Percentiles rank a stretch among this genome's conserved stretches.
phyloP scores from a whole-genome alignment of 2,113 vertebrate genomes.

The Canis aureus region DNA sequence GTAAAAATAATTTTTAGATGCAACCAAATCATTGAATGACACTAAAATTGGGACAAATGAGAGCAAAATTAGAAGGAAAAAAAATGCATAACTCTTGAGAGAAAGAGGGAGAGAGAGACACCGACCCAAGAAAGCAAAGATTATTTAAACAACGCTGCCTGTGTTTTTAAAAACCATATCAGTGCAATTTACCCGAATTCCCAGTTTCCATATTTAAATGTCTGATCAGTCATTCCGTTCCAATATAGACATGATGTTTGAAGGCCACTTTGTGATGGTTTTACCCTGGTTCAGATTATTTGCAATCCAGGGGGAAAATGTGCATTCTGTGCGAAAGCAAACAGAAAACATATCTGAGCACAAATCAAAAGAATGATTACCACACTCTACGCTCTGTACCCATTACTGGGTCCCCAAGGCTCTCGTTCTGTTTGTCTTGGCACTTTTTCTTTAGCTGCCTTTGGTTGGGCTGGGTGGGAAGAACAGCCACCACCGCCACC shows the following conservation, averaged over 20 bases:
- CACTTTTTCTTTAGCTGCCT: constrained; percentile 82
- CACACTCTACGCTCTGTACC: constrained; percentile 56
- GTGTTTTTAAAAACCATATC: not conserved
- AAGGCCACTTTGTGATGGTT: constrained; percentile 83
- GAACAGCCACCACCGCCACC: not conserved
- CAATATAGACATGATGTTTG: constrained; percentile 71
- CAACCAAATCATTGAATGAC: not conserved
- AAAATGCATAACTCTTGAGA: not conserved
- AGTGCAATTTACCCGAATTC: constrained; percentile 61
- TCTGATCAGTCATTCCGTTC: constrained; percentile 72
- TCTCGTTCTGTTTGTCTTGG: constrained; percentile 84
- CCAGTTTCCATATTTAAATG: constrained; percentile 65
- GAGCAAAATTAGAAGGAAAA: not conserved
- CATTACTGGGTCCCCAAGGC: constrained; percentile 82
- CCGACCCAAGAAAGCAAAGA: constrained; percentile 61
- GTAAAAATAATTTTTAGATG: constrained; percentile 15
- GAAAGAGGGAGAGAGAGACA: not conserved
- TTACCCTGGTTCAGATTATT: constrained; percentile 85
- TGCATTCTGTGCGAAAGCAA: constrained; percentile 82
- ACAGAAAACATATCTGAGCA: constrained; percentile 85
- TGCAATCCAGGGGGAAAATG: constrained; percentile 83
- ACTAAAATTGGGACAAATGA: constrained; percentile 21
- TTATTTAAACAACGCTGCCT: constrained; percentile 12
- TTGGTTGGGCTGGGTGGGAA: constrained; percentile 69
- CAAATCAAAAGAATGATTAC: constrained; percentile 87